These are phyloP conservation scores for Botia kubotai DNA, from an alignment of 2,797 vertebrate genomes.

Conservation along the genomic window DNA sequence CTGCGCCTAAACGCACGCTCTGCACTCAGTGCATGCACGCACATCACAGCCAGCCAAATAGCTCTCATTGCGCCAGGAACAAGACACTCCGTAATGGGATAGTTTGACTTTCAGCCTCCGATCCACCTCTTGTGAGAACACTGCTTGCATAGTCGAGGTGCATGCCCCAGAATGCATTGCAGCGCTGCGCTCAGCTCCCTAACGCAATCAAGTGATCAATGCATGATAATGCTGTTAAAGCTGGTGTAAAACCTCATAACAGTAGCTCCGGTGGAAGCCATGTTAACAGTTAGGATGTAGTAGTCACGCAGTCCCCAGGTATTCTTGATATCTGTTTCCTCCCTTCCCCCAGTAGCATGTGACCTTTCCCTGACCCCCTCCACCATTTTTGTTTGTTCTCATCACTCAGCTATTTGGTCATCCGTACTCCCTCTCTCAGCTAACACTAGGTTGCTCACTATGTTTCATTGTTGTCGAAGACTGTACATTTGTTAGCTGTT, in stretches of 20 bases:
- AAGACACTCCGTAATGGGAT: constrained; percentile 46
- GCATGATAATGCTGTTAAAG: constrained; percentile 44
- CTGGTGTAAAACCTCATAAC: constrained; percentile 23
- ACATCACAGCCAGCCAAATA: constrained; percentile 36
- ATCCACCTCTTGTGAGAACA: not conserved
- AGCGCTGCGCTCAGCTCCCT: constrained; percentile 23
- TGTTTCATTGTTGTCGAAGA: constrained; percentile 38
- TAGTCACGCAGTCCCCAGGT: constrained; percentile 3
- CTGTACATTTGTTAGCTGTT: constrained; percentile 12
- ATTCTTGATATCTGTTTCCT: constrained; percentile 11
- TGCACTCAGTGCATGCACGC: constrained; percentile 33
- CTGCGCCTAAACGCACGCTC: constrained; percentile 3
- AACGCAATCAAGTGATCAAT: constrained; percentile 30
- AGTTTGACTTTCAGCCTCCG: constrained; percentile 39
- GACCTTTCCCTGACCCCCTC: constrained; percentile 38
- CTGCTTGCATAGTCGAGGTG: constrained; percentile 44
- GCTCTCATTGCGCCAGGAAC: constrained; percentile 29
- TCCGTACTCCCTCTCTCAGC: constrained; percentile 56
- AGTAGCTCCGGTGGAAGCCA: constrained; percentile 16
- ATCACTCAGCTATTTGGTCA: constrained; percentile 46
- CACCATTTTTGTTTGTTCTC: not conserved
- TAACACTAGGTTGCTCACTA: constrained; percentile 46
- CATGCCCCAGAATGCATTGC: constrained; percentile 45
- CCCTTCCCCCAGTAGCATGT: constrained; percentile 22
- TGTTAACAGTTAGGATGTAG: constrained; percentile 32